phyloP scores from a whole-genome alignment of 1,140 invertebrate species.

The Drosophila auraria region DNA sequence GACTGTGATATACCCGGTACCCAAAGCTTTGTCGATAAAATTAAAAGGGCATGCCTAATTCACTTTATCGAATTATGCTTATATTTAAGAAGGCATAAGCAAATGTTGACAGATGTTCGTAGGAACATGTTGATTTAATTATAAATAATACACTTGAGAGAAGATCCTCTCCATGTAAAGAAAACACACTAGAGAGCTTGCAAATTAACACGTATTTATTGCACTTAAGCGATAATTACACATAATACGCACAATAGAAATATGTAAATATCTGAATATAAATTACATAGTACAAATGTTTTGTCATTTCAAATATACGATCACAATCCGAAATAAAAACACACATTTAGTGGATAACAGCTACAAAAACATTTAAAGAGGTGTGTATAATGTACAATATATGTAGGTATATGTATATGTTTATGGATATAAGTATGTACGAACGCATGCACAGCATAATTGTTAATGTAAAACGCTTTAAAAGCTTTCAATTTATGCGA shows the following conservation, averaged over 20 bases:
- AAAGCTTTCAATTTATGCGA: slow-evolving; percentile 68
- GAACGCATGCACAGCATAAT: slow-evolving; percentile 66
- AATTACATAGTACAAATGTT: slow-evolving; percentile 54
- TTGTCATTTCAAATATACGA: slow-evolving; percentile 68
- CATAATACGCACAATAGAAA: slow-evolving; percentile 74
- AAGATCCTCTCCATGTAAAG: too few species aligned
- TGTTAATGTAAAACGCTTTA: slow-evolving; percentile 63
- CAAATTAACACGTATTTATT: slow-evolving; percentile 76
- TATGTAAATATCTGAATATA: slow-evolving; percentile 62
- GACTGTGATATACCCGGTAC: too few species aligned
- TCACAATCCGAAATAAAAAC: slow-evolving; percentile 73
- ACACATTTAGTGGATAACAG: slow-evolving; percentile 57
- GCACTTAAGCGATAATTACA: slow-evolving; percentile 66
- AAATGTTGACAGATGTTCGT: too few species aligned
- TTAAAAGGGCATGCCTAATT: too few species aligned
- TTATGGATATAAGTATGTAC: slow-evolving; percentile 15
- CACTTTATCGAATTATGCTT: too few species aligned
- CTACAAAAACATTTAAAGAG: slow-evolving; percentile 63
- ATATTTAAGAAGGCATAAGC: too few species aligned
- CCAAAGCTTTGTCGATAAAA: too few species aligned
- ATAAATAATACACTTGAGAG: too few species aligned
- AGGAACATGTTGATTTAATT: too few species aligned
- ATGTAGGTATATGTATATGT: slow-evolving; percentile 26
- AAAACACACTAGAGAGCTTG: background rate
- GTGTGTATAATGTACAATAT: slow-evolving; percentile 46